Evolutionary conservation across 2,113 vertebrate species (phyloP).

Genomic region (Mugil cephalus): DNA sequence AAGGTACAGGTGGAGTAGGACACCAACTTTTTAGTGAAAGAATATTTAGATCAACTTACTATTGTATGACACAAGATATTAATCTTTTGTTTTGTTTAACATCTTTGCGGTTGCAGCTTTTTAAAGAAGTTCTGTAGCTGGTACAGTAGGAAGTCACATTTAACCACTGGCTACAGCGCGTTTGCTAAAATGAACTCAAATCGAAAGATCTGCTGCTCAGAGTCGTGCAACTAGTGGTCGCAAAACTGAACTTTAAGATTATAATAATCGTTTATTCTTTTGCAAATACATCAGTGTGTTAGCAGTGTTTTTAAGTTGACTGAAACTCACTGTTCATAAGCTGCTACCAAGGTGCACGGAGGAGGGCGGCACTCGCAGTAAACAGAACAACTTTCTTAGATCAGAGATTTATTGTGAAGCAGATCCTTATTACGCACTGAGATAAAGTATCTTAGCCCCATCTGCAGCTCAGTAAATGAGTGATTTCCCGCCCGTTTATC

Average conservation of each 20-base stretch:
- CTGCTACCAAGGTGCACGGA: no score
- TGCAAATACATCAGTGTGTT: no score
- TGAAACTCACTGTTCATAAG: no score
- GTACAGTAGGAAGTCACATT: conserved; percentile 2
- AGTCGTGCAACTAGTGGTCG: background rate
- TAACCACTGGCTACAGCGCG: background rate
- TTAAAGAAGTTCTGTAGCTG: conserved; percentile 3
- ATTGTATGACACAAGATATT: conserved; percentile 10
- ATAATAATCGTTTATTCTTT: no score
- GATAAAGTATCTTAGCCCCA: no score
- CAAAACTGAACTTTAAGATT: background rate
- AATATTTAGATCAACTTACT: conserved; percentile 24
- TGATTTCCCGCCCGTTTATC: background rate
- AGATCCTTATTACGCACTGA: no score
- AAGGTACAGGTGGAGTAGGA: background rate
- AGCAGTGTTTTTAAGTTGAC: no score
- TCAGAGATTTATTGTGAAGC: no score
- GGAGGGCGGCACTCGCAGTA: no score
- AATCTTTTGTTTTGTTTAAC: conserved; percentile 8
- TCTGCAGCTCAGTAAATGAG: background rate
- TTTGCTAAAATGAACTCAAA: conserved; percentile 7
- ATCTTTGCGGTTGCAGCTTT: background rate
- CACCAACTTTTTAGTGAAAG: conserved; percentile 4
- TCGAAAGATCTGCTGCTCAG: conserved; percentile 5
- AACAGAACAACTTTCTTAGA: no score